A percentile compares a stretch with the other conserved stretches of the same genome.
Conservation (phyloP, 2,113 vertebrate species). For the Gracilinanus agilis region DNA sequence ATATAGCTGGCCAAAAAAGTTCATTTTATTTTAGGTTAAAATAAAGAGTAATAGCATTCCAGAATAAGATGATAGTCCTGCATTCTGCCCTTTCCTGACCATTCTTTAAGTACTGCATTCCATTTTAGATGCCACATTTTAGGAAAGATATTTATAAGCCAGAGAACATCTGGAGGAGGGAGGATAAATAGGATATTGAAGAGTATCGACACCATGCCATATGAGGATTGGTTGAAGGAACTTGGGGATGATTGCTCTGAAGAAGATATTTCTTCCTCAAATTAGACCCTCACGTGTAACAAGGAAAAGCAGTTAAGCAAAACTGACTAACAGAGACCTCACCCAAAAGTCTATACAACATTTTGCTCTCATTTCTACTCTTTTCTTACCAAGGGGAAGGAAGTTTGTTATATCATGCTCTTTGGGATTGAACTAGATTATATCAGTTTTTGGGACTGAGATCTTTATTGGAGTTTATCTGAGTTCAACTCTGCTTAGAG, state of each 20-base stretch:
- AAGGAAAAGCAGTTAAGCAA: not conserved
- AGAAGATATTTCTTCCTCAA: not conserved
- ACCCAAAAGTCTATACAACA: not conserved
- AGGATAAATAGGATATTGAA: not conserved
- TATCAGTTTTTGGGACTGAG: not conserved
- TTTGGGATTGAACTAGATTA: not conserved
- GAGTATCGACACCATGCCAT: not conserved
- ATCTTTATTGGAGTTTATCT: not conserved
- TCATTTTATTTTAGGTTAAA: not conserved
- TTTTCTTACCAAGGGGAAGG: not conserved
- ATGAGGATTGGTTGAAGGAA: not conserved
- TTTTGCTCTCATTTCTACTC: not conserved
- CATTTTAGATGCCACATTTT: not conserved
- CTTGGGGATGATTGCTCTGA: not conserved
- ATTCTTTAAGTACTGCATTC: not conserved
- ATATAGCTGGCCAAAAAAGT: not conserved
- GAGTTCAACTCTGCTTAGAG: not conserved
- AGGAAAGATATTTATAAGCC: not conserved
- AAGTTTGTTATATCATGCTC: not conserved
- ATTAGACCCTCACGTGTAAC: not conserved
- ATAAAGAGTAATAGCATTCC: not conserved
- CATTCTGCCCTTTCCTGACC: not conserved
- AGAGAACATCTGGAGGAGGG: not conserved
- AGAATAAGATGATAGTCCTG: not conserved
- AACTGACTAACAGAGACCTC: not conserved